Conservation (phyloP, 1,140 invertebrate species). For the Vollenhovia emeryi region DNA sequence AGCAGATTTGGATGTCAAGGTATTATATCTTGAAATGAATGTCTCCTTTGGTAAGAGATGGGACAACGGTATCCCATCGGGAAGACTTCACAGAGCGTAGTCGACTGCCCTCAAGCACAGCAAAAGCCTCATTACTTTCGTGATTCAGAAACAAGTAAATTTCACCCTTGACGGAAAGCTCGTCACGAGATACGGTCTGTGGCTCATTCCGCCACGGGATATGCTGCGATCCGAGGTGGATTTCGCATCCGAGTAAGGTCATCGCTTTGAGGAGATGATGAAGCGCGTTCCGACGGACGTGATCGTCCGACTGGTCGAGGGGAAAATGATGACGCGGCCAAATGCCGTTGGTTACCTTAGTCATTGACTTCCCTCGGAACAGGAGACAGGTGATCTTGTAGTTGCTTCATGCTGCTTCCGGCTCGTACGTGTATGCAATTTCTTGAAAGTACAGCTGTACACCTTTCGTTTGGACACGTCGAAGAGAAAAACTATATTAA, state of each 20-base stretch:
- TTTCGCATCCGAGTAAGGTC: conserved; percentile 20
- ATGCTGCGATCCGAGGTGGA: conserved; percentile 67
- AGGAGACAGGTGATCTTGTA: conserved; percentile 65
- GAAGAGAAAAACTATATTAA: background rate
- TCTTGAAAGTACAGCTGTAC: background rate
- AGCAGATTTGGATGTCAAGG: conserved; percentile 6
- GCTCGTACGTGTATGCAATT: background rate
- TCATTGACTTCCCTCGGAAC: conserved; percentile 75
- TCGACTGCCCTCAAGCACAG: conserved; percentile 28
- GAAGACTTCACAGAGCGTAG: conserved; percentile 23
- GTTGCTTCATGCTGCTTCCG: background rate
- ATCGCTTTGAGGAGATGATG: conserved; percentile 26
- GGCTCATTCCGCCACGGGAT: conserved; percentile 60
- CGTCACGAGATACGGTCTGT: conserved; percentile 60
- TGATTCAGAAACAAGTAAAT: conserved; percentile 72
- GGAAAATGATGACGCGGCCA: conserved; percentile 69
- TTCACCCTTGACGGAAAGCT: conserved; percentile 64
- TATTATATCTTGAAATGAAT: conserved; percentile 39
- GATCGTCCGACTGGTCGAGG: conserved; percentile 65
- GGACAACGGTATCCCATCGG: conserved; percentile 14
- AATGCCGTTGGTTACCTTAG: conserved; percentile 68
- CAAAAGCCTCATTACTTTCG: conserved; percentile 70
- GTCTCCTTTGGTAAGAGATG: conserved; percentile 20
- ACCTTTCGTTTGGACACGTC: background rate
- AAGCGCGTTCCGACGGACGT: conserved; percentile 51